Evolutionary conservation across 1,140 invertebrate genomes (phyloP), one percentile per base, ranked within the genome.

Genomic region (Drosophila kepulauana): DNA sequence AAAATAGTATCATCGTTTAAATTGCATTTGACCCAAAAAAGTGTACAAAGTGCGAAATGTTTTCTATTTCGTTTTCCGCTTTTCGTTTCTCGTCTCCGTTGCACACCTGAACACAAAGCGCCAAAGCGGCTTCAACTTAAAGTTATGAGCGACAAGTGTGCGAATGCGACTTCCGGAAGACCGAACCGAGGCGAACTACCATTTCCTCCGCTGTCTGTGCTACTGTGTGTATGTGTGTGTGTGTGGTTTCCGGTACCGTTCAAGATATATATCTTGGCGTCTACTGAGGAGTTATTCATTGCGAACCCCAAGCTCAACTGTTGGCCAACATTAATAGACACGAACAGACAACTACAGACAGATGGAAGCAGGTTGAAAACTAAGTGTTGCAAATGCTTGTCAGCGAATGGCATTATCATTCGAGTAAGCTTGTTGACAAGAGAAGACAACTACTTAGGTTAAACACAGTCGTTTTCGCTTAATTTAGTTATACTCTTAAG

Each of bases 101-200:
- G 76, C 73, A 88, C 84, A 88, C 84, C 84, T 87, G 78, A 38
- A 33, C 13, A 67, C 68, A 68, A 70, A 54, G 58, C 77, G 57
- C 68, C 72, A 87, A 87, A 79, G 66, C 57, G 59, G 75, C 80
- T 75, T 80, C 73, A 74, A 86, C 58, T 75, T 88, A 64, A 88
- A 88, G 84, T 88, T 88, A 88, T 88, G 84, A 88, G 78, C 80
- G 84, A 89, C 85, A 88, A 88, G 84, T 89, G 84, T 84, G 84
- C 74, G 78, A 88, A 87, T 88, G 70, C 86, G 69, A 88, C 78
- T 87, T 85, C 77, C 71, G 45, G 35, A 56, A 25, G 28, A 54
- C 25, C 43, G 28, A 64, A 48, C 25, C 43, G 28, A 64, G 43
- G 59, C 56, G 13, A 69, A 52, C 51, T 15, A 58, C 45, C 43